Evolutionary conservation across 2,888 invertebrate species (phyloP).

Genomic region (Smittia sp.): DNA sequence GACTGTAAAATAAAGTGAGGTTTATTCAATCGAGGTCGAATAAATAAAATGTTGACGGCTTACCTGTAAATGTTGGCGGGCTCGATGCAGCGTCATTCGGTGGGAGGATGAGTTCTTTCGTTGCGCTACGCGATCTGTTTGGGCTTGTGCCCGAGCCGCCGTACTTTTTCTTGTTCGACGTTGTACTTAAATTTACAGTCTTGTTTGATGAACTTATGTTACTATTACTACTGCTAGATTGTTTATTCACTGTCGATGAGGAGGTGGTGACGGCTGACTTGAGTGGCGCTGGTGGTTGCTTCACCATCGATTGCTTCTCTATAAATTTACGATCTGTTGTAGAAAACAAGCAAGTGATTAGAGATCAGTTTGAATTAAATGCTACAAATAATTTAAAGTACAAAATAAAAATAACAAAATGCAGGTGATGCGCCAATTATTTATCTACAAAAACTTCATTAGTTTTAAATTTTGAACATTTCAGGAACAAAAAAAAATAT

Average conservation of each 20-base stretch:
- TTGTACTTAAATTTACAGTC: slow-evolving; percentile 60
- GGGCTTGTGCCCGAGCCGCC: slow-evolving; percentile 72
- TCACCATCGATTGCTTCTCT: slow-evolving; percentile 65
- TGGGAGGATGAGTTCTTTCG: slow-evolving; percentile 82
- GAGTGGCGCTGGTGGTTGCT: slow-evolving; percentile 65
- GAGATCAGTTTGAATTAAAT: background rate
- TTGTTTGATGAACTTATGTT: slow-evolving; percentile 57
- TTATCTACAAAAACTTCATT: slow-evolving; percentile 7
- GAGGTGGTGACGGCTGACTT: slow-evolving; percentile 42
- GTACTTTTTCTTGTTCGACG: slow-evolving; percentile 61
- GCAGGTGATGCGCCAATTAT: slow-evolving; percentile 5
- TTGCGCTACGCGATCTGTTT: slow-evolving; percentile 76
- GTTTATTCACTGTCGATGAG: slow-evolving; percentile 44
- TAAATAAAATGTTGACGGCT: no score
- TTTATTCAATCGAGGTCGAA: no score
- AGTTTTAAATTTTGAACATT: slow-evolving; percentile 2
- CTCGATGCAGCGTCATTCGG: slow-evolving; percentile 85
- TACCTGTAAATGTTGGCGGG: slow-evolving; percentile 61
- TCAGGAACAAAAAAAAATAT: background rate
- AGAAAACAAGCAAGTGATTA: background rate
- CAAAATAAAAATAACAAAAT: background rate
- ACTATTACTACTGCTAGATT: slow-evolving; percentile 33
- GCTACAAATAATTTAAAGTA: background rate
- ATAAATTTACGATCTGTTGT: slow-evolving; percentile 73
- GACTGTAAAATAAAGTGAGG: no score